phyloP scores from a whole-genome alignment of 2,113 vertebrate genomes.

The Eidolon helvum region DNA sequence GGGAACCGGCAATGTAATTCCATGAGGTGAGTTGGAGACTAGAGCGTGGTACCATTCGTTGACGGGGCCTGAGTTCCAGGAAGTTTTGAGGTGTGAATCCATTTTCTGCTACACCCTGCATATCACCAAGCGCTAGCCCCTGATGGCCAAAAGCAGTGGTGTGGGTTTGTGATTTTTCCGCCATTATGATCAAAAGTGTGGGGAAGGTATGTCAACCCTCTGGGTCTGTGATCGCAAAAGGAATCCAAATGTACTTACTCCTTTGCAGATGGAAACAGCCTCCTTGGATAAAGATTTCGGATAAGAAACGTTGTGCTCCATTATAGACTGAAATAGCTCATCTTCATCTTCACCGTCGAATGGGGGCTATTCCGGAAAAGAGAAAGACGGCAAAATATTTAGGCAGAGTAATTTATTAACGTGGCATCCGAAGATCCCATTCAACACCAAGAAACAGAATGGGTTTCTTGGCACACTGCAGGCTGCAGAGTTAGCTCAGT shows the following conservation, averaged over 20 bases:
- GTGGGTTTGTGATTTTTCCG: accelerated
- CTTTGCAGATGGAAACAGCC: constrained; percentile 98
- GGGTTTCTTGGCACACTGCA: not conserved
- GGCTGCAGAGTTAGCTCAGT: not conserved
- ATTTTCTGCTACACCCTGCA: accelerated
- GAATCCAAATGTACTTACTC: constrained; percentile 85
- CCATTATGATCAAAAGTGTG: no score
- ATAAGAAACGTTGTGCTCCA: constrained; percentile 99
- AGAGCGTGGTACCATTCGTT: accelerated
- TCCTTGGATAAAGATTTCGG: constrained; percentile 98
- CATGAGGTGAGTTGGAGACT: not conserved
- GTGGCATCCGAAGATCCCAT: accelerated
- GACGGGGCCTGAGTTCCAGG: not conserved
- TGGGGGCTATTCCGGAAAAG: constrained; percentile 86
- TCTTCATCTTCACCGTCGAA: constrained; percentile 99
- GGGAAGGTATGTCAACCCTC: not conserved
- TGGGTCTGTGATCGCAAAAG: accelerated
- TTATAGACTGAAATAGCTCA: constrained; percentile 98
- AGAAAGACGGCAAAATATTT: not conserved
- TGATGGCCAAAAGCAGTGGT: not conserved
- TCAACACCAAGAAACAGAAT: not conserved
- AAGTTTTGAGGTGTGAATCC: not conserved
- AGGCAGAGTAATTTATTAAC: not conserved
- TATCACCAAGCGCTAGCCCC: not conserved
- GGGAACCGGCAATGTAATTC: accelerated